A percentile compares a stretch with the other conserved stretches of the same genome.
Evolutionary conservation across 2,797 vertebrate genomes (phyloP).

Genomic region (Hyperoplus lanceolatus): DNA sequence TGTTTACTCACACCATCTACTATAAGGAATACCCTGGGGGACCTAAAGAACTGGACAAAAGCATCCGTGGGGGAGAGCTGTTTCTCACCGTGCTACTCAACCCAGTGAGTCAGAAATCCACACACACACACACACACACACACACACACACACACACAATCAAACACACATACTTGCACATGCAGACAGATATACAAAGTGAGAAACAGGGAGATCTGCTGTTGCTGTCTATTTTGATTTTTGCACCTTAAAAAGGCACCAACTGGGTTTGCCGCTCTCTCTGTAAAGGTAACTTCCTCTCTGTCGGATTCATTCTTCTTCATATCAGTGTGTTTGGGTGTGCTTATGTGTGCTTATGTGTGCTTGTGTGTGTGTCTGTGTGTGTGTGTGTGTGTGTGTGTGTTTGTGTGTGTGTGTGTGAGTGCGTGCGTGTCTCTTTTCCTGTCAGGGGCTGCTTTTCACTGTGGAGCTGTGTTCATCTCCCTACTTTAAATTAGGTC

Average conservation of each 20-base stretch:
- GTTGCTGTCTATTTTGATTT: constrained; percentile 52
- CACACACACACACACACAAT: constrained; percentile 18
- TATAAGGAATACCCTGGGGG: constrained; percentile 98
- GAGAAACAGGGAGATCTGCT: constrained; percentile 23
- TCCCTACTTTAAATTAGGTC: constrained; percentile 84
- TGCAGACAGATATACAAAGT: constrained; percentile 17
- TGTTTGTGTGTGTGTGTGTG: background rate
- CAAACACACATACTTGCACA: constrained; percentile 34
- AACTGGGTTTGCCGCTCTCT: constrained; percentile 44
- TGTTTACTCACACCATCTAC: constrained; percentile 99
- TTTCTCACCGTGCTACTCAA: constrained; percentile 97
- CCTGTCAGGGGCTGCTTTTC: constrained; percentile 69
- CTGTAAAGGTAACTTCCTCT: constrained; percentile 57
- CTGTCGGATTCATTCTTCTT: constrained; percentile 52
- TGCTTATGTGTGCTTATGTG: constrained; percentile 15
- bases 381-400: background rate
- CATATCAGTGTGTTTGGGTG: constrained; percentile 35
- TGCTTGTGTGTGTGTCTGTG: background rate
- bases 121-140: constrained; percentile 14
- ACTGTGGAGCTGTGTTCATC: constrained; percentile 76
- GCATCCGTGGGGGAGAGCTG: constrained; percentile 95
- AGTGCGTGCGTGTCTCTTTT: constrained; percentile 48
- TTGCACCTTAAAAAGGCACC: constrained; percentile 50
- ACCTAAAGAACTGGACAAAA: constrained; percentile 96
- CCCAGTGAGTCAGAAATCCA: constrained; percentile 88